Conservation (phyloP, 1,140 invertebrate species). For the Caenorhabditis elegans region WBcel235 BX284605.5:524001-524500, state of each 20-base stretch:
- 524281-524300: not conserved
- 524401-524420: too few relatives aligned
- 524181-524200: not conserved
- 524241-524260: not conserved
- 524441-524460: too few relatives aligned
- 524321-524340: not conserved
- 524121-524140: slow-evolving; percentile 21
- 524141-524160: not conserved
- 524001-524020: not conserved
- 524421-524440: too few relatives aligned
- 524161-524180: not conserved
- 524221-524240: not conserved
- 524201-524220: not conserved
- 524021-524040: not conserved
- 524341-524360: not conserved
- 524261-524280: not conserved
- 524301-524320: not conserved
- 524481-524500: too few relatives aligned
- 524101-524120: not conserved
- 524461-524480: too few relatives aligned
- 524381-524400: too few relatives aligned
- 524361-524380: not conserved
- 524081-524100: too few relatives aligned
- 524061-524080: slow-evolving; percentile 7
- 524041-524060: slow-evolving; percentile 9